Evolutionary conservation across 2,113 vertebrate species (phyloP), one percentile per base, ranked within the genome.

Genomic region (Conger conger): DNA sequence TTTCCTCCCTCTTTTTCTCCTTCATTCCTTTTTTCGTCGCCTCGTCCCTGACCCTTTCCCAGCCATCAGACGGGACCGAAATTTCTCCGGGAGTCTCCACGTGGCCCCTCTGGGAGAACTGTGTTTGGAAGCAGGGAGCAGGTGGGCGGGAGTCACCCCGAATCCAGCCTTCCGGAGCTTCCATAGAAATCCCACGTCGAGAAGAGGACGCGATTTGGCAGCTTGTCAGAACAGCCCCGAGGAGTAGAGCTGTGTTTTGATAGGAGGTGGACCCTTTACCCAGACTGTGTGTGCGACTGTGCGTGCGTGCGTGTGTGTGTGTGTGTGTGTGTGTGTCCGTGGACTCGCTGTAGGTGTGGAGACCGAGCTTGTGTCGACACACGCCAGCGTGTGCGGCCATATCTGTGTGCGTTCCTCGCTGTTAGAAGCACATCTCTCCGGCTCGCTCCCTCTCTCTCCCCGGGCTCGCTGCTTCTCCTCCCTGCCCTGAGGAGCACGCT

Each of bases 401-500:
- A n/a, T n/a, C 42, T 45, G 68, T 86, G 68, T 82, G 40, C 35
- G 63, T 36, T 79, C 57, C 60, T 87, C 16, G 45, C 38, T 82
- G 23, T 50, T 30, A 18, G 1, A 38, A 33, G 20, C 27, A 27
- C n/a, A 5, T 63, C n/a, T 13, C 45, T 50, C 45, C 15, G 9
- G 9, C 60, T 76, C 60, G 23, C 76, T 76, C 88, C 88, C 83
- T 85, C 87, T 82, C 84, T 77, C 87, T 89, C 60, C 79, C 82
- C 88, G 87, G 91, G 90, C 92, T 92, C 87, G 92, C 91, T 89
- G 38, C 89, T 92, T 88, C 92, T 86, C 91, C 45, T 18, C 36
- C 93, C 91, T 90, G 92, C 91, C 92, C 92, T 89, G 91, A 92
- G 92, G 92, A 93, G 94, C 94, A 92, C 94, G 92, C 93, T 93